Evolutionary conservation across 2,888 invertebrate species (phyloP), one percentile per base, ranked within the genome.

Genomic region (Apamea monoglypha): DNA sequence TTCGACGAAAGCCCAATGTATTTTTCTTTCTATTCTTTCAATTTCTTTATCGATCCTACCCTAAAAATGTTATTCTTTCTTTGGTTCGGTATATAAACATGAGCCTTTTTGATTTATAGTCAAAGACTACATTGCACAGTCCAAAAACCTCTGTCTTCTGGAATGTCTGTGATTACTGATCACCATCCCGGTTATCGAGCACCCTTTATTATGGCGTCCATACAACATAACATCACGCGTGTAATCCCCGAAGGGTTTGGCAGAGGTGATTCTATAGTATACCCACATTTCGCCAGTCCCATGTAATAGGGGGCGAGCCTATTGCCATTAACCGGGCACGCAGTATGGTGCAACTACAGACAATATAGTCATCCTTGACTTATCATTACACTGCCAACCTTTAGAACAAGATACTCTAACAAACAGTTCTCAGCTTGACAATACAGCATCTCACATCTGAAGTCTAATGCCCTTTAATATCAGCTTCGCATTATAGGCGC

Each of bases 381-480:
- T 72, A 59, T 50, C 50, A 59, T 63, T 21, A 53, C 40, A 50
- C 29, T 29, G 12, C 12, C 50, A 68, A 67, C 47, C 67, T 80
- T 79, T 64, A 50, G 5, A 56, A 36, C 44, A 25, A 74, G 56
- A 66, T 47, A 32, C 53, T 47, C 6, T 12, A n/a, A 56, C 56
- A 76, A 47, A 66, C 36, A 78, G 29, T 12, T 66, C 59, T 67
- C 36, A 72, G 40, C 29, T 50, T 84, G 84, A 80, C 69, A 84
- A 64, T 68, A 69, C 68, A 32, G 47, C 76, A 66, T 83, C 80
- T 76, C 63, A 56, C 61, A 72, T 77, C 67, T 67, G 63, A 69
- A 76, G 86, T 81, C 74, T 68, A 76, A 83, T 77, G 70, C 81
- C 78, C 76, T 82, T 80, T 80, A 56, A 76, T 87, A 74, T 82